Evolutionary conservation across 2,113 vertebrate genomes (phyloP).

Genomic region (Phylloscopus trochilus): DNA sequence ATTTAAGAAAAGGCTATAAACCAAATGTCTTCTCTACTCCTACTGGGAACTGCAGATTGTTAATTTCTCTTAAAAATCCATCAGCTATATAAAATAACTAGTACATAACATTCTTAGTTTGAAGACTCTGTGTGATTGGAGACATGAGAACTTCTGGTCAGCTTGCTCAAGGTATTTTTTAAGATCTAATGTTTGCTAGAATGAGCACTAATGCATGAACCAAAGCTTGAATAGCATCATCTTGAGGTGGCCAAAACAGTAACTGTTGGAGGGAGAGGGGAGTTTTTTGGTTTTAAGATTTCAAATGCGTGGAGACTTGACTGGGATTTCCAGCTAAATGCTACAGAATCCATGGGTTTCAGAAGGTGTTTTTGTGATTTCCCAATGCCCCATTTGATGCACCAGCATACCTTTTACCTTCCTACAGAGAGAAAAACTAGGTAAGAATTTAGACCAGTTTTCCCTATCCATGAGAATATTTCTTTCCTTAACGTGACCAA

Average conservation of each 20-base stretch:
- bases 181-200: background rate
- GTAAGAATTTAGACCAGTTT: background rate
- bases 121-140: background rate
- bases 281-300: background rate
- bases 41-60: background rate
- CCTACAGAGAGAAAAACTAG: background rate
- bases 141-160: background rate
- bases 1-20: background rate
- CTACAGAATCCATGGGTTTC: background rate
- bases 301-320: background rate
- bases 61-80: background rate
- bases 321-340: background rate
- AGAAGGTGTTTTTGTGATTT: background rate
- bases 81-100: background rate
- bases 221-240: background rate
- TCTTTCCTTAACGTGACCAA: background rate
- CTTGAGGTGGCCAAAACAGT: background rate
- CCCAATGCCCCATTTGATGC: background rate
- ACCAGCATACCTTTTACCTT: background rate
- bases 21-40: background rate
- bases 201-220: background rate
- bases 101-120: background rate
- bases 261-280: accelerated
- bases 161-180: background rate
- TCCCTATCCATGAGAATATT: background rate